Base-by-base conservation (phyloP, 1,140 invertebrate species). In the Drosophila bocki region DNA sequence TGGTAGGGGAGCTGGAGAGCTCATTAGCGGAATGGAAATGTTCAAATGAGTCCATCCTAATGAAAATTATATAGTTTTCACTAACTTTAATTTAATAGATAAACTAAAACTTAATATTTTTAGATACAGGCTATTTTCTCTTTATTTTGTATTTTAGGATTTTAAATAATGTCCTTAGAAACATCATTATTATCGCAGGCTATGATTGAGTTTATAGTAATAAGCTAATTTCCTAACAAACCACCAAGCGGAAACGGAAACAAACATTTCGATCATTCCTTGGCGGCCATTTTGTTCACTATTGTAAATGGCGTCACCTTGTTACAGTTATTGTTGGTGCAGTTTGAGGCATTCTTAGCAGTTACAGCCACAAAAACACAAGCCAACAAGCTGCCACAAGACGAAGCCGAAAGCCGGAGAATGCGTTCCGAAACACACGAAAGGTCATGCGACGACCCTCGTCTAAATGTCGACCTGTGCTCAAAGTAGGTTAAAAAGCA, bases 391-490 rank as follows among this genome's bases (percentile, higher is more conserved):
- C 26, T 39, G 13, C 32, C 13, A 26, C 44, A 42, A 33, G 60
- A 17, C 37, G 44, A 47, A 33, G 29, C 35, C 13, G 15, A 50
- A 41, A 51, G 50, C 17, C 26, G 17, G 32, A 59, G 39, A 72
- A 42, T 59, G 67, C 70, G 44, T 72, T 72, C 13, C 29, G 17
- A 67, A 59, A 71, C 75, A 85, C 70, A 75, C 48, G 74, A 91
- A 90, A 90, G 85, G 85, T 90, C 85, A 90, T 74, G 81, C 81
- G 64, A 82, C 79, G 86, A 90, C 85, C 85, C 81, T 82, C 85
- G 82, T 78, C 71, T 74, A 85, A 82, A 82, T 85, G 85, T 76
- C 81, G 85, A 82, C 86, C 77, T 76, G 75, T 70, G 61, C 64
- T 57, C 53, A 85, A 90, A 91, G 78, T 90, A 90, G 86, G 85